A percentile compares a stretch with the other conserved stretches of the same genome.
Conservation (phyloP, 2,113 vertebrate species). For the Phasianus colchicus region DNA sequence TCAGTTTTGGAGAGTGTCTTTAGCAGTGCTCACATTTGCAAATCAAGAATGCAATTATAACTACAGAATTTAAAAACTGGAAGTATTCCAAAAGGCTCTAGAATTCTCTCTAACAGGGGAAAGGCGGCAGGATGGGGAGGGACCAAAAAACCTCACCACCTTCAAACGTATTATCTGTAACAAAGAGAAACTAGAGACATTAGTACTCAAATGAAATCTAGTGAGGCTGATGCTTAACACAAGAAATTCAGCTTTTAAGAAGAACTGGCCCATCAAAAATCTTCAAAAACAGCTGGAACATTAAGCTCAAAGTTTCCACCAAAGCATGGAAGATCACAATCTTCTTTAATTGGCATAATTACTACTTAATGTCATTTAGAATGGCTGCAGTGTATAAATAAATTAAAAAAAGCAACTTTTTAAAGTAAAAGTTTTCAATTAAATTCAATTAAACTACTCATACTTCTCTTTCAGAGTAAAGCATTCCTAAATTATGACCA, state of each 20-base stretch:
- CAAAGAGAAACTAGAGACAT: neutral
- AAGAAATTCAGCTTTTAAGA: neutral
- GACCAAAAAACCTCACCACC: neutral
- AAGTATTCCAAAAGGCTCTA: neutral
- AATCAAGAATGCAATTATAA: neutral
- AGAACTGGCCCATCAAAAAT: neutral
- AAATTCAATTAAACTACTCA: neutral
- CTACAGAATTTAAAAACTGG: neutral
- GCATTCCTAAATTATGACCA: neutral
- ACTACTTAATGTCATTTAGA: neutral
- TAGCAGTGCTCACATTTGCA: neutral
- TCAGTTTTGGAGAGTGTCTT: neutral
- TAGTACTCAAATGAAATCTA: neutral
- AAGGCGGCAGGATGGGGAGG: neutral
- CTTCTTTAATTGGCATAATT: neutral
- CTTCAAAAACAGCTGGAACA: neutral
- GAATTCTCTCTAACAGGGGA: neutral
- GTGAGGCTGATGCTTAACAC: fast-evolving
- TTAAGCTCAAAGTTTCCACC: neutral
- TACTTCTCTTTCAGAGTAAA: neutral
- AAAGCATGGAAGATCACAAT: neutral
- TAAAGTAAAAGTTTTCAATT: neutral
- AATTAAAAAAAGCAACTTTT: neutral
- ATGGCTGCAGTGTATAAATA: neutral
- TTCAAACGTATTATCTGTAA: neutral